Conservation (phyloP, 2,888 invertebrate genomes). For the Pammene fasciana region DNA sequence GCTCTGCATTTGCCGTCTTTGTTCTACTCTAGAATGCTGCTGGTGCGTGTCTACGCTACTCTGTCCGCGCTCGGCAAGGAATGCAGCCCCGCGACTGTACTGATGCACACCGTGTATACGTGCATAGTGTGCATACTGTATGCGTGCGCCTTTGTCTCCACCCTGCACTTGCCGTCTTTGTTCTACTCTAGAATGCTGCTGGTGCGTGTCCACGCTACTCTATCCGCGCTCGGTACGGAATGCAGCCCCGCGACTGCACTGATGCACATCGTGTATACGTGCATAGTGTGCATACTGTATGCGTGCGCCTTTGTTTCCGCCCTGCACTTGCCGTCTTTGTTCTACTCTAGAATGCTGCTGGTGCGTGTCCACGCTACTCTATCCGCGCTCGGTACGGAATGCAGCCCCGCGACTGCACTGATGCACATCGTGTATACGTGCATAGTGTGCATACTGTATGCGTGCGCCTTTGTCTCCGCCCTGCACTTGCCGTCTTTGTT, state of each 20-base stretch:
- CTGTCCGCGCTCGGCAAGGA: conserved; percentile 64
- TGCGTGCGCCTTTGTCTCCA: conserved; percentile 48
- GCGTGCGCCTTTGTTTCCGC: conserved; percentile 46
- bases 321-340: conserved; percentile 12
- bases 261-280: no score
- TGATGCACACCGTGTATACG: conserved; percentile 78
- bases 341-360: neutral
- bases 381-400: conserved; percentile 69
- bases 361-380: conserved; percentile 40
- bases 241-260: no score
- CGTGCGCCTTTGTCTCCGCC: no score
- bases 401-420: conserved; percentile 79
- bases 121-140: conserved; percentile 54
- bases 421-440: conserved; percentile 78
- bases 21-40: no score
- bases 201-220: no score
- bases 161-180: conserved; percentile 9
- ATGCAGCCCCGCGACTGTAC: conserved; percentile 79
- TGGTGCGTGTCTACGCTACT: conserved; percentile 57
- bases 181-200: neutral
- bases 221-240: no score
- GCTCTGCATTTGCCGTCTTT: no score
- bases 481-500: no score
- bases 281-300: conserved; percentile 43
- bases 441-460: conserved; percentile 48